Base-by-base conservation (phyloP, 2,113 vertebrate species). In the Physeter macrocephalus region DNA sequence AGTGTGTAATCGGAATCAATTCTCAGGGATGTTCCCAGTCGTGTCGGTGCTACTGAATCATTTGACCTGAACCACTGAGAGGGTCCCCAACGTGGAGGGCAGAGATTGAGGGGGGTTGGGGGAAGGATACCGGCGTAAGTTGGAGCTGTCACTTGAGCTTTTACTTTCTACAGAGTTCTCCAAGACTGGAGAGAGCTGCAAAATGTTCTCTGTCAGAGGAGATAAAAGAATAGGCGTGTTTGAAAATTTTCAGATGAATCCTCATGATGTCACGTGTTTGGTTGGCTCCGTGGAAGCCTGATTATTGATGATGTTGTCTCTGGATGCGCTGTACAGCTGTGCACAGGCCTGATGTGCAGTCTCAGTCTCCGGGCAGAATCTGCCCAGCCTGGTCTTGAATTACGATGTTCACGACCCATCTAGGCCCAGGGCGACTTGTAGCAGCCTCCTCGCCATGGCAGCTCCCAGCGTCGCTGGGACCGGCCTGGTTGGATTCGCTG, bases 401-500 rank as follows among this genome's bases (percentile, higher is more conserved):
- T 77, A 96, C 15, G 54, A 93, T 86, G 97, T 43, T 91, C 81
- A 15, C 5, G 88, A 98, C 97, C 96, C 96, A 75, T 84, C 94
- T 27, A 92, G 96, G 95, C 98, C 97, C 96, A 69, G 96, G 97
- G 96, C 46, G 81, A 96, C 97, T 97, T 69, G 97, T 49, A 88
- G 95, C 14, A 0, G 95, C 93, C 94, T 85, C 83, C 95, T 93
- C 20, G 1, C 95, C 95, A 46, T 34, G 90, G 97, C 97, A 97
- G 96, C 94, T 98, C 93, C 54, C 80, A 88, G 96, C 66, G 15
- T 97, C 1, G 36, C 95, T 91, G 93, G 97, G 97, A 97, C 96
- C 61, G 3, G 98, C 80, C 97, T 97, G 97, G 93, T 97, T 98
- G 96, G 97, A 96, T 98, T 84, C 4, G 23, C 95, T 36, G 98